phyloP scores from a whole-genome alignment of 2,113 vertebrate genomes.

The Cygnus atratus region DNA sequence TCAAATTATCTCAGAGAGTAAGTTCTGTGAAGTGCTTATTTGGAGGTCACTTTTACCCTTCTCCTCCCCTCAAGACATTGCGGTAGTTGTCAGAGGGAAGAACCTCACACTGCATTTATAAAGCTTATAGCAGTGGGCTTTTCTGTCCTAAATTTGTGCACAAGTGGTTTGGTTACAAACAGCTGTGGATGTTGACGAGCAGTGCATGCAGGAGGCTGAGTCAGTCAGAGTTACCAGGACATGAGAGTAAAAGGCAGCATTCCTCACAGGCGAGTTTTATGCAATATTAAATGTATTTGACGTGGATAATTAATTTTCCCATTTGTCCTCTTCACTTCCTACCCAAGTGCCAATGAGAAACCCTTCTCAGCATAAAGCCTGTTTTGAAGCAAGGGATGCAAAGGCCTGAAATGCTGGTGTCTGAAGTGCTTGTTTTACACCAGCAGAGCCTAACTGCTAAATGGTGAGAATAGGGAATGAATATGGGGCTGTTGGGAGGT shows the following conservation, averaged over 20 bases:
- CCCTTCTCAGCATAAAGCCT: background rate
- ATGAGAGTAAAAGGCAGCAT: background rate
- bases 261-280: background rate
- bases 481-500: background rate
- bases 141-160: background rate
- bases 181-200: background rate
- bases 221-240: background rate
- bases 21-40: background rate
- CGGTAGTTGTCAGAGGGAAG: background rate
- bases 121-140: background rate
- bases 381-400: background rate
- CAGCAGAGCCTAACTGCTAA: background rate
- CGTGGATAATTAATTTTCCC: background rate
- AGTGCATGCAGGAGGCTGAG: background rate
- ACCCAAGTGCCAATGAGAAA: background rate
- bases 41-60: background rate
- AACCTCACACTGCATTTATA: background rate
- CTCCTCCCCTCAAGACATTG: background rate
- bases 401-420: background rate
- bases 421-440: background rate
- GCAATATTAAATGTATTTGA: background rate
- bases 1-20: background rate
- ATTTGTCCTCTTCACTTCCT: slow-evolving; percentile 3
- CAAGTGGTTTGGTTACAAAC: background rate
- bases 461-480: background rate